Conservation (phyloP, 2,797 vertebrate species). For the Steatocranus sp. region DNA sequence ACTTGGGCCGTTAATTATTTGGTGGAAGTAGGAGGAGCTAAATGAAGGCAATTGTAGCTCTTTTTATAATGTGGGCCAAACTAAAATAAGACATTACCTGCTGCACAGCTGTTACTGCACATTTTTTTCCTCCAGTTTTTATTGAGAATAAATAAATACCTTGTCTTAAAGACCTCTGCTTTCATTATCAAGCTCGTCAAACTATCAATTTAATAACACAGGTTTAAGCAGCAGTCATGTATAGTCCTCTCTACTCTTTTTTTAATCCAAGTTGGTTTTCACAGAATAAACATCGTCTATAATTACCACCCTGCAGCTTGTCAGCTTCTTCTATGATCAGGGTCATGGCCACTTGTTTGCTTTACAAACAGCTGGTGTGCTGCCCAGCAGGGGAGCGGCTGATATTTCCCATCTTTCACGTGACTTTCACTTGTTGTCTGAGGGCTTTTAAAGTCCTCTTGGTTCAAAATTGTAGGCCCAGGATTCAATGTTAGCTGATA, state of each 20-base stretch:
- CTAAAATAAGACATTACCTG: background rate
- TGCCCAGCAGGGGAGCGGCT: background rate
- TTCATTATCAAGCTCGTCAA: background rate
- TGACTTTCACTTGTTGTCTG: background rate
- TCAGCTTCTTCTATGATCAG: background rate
- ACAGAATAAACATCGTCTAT: background rate
- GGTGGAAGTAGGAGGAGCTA: background rate
- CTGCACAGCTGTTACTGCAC: background rate
- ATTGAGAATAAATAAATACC: background rate
- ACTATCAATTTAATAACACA: background rate
- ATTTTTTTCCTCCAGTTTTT: accelerated
- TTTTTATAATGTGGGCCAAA: background rate
- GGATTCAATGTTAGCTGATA: background rate
- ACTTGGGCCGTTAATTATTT: background rate
- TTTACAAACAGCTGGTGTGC: background rate
- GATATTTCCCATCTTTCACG: background rate
- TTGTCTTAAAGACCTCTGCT: background rate
- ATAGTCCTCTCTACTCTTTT: background rate
- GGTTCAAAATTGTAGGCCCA: background rate
- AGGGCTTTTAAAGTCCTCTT: background rate
- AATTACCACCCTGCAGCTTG: background rate
- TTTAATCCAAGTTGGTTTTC: background rate
- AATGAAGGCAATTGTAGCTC: background rate
- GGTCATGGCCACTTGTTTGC: background rate
- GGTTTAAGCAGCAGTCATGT: background rate